Conservation (phyloP, 2,888 invertebrate species). For the Drosophila mimica region DNA sequence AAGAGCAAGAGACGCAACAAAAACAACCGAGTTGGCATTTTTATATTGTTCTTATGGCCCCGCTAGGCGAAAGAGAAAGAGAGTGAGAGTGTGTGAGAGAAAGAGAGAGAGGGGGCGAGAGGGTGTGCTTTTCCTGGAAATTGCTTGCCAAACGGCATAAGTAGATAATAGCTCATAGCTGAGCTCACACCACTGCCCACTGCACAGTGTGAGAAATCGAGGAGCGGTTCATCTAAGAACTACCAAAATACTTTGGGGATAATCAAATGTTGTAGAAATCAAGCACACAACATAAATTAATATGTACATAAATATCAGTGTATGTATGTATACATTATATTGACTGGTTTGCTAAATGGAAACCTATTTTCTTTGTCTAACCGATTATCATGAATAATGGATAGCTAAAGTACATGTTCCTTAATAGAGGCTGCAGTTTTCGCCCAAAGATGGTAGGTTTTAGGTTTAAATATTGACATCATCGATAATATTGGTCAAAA, state of each 20-base stretch:
- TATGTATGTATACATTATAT: conserved; percentile 8
- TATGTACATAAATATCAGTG: not conserved
- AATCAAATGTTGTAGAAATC: conserved; percentile 47
- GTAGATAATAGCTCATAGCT: conserved; percentile 53
- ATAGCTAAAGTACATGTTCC: not conserved
- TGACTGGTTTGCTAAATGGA: conserved; percentile 21
- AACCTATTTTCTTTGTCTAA: not conserved
- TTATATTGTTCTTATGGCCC: conserved; percentile 34
- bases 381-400: not conserved
- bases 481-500: not conserved
- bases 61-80: not conserved
- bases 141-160: conserved; percentile 59
- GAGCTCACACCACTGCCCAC: conserved; percentile 1
- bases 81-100: not conserved
- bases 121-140: conserved; percentile 31
- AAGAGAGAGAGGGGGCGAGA: not conserved
- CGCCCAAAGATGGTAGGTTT: not conserved
- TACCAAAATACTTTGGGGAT: conserved; percentile 33
- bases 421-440: not conserved
- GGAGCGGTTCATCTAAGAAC: conserved; percentile 14
- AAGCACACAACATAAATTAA: conserved; percentile 23
- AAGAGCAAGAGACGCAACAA: conserved; percentile 15
- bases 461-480: not conserved
- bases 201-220: conserved; percentile 8
- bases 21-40: conserved; percentile 46